Evolutionary conservation across 2,113 vertebrate species (phyloP).

Genomic region (Telmatochromis bifrenatus): DNA sequence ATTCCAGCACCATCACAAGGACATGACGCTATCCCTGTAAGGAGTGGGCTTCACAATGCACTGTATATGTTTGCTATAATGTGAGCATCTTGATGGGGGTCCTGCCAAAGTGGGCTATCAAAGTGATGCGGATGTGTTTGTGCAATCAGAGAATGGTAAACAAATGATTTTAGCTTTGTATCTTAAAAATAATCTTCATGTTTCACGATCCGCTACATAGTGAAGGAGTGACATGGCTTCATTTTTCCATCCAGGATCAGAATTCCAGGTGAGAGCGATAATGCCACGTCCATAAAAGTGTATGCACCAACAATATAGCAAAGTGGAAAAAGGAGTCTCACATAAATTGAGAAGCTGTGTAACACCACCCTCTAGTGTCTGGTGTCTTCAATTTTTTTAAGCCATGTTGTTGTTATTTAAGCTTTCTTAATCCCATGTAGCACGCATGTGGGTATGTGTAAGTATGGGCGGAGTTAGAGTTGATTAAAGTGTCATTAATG

Average conservation of each 20-base stretch:
- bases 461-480: neutral
- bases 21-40: slow-evolving; percentile 47
- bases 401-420: neutral
- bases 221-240: neutral
- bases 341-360: neutral
- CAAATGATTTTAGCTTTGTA: neutral
- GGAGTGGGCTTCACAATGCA: slow-evolving; percentile 35
- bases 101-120: neutral
- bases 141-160: slow-evolving; percentile 25
- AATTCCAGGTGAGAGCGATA: neutral
- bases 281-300: neutral
- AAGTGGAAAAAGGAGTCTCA: neutral
- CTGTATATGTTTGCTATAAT: slow-evolving; percentile 1
- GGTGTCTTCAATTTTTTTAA: neutral
- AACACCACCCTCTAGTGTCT: slow-evolving; percentile 56
- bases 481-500: neutral
- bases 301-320: neutral
- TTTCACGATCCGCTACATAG: neutral
- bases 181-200: neutral
- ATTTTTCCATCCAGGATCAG: neutral
- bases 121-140: neutral
- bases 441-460: neutral
- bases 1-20: slow-evolving; percentile 17
- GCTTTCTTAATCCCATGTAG: neutral
- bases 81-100: slow-evolving; percentile 20